phyloP scores from a whole-genome alignment of 2,113 vertebrate genomes.

The Vulpes lagopus region DNA sequence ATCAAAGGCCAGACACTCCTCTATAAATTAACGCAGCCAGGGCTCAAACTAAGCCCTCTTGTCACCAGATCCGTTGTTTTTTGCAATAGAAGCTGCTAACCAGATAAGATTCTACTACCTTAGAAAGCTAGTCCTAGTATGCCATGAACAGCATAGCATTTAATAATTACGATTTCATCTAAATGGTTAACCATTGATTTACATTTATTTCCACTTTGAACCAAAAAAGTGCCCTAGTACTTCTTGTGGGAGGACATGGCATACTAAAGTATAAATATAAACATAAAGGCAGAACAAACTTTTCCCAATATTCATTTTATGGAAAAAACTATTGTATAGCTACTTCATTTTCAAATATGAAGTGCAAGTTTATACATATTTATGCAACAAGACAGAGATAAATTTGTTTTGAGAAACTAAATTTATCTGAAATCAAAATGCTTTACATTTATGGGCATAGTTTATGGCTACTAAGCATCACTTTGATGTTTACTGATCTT shows the following conservation, averaged over 20 bases:
- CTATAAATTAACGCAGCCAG: background rate
- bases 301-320: background rate
- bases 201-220: background rate
- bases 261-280: background rate
- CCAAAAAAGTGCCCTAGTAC: background rate
- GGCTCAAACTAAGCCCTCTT: background rate
- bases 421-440: constrained; percentile 57
- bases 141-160: accelerated
- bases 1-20: accelerated
- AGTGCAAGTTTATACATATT: constrained; percentile 53
- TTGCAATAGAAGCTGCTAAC: background rate
- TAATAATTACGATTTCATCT: background rate
- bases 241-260: background rate
- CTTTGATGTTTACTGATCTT: constrained; percentile 57
- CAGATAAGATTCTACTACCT: background rate
- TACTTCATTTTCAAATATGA: constrained; percentile 55
- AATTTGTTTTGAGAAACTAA: constrained; percentile 52
- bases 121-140: background rate
- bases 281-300: background rate
- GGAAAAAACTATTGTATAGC: background rate
- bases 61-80: background rate
- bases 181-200: background rate
- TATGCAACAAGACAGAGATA: constrained; percentile 58
- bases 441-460: background rate
- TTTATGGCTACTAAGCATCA: constrained; percentile 45